Conservation (phyloP, 1,140 invertebrate species). For the Paraescarpia echinospica region DNA sequence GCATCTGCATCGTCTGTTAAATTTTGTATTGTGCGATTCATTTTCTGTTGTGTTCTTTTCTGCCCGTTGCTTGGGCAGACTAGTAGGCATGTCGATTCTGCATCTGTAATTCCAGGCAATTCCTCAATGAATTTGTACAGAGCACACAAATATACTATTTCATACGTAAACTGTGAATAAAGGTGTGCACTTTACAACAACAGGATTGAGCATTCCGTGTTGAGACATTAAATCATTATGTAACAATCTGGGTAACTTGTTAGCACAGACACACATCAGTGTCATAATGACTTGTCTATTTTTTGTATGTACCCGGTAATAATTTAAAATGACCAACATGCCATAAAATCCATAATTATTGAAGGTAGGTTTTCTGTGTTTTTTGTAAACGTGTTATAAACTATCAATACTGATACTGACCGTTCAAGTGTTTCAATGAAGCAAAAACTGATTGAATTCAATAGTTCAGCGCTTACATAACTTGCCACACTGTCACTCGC, state of each 20-base stretch:
- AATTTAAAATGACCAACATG: no score
- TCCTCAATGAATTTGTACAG: conserved; percentile 5
- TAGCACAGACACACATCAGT: background rate
- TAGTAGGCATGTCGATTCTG: background rate
- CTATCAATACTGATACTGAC: no score
- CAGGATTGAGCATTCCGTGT: background rate
- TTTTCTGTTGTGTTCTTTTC: conserved; percentile 6
- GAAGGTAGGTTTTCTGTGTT: no score
- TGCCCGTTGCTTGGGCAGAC: background rate
- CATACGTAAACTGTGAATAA: conserved; percentile 6
- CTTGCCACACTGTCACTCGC: no score
- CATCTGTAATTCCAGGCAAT: background rate
- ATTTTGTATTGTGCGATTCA: background rate
- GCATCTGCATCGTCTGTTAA: background rate
- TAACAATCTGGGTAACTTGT: background rate
- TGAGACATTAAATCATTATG: background rate
- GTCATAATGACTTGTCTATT: background rate
- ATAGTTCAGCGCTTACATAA: no score
- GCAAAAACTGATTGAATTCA: no score
- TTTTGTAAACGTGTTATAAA: no score
- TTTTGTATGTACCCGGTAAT: no score
- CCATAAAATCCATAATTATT: no score
- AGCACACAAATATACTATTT: conserved; percentile 1
- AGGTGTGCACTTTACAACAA: conserved; percentile 3
- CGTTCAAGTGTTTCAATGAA: no score